Conservation (phyloP, 2,888 invertebrate genomes). For the Tetranychus piercei region DNA sequence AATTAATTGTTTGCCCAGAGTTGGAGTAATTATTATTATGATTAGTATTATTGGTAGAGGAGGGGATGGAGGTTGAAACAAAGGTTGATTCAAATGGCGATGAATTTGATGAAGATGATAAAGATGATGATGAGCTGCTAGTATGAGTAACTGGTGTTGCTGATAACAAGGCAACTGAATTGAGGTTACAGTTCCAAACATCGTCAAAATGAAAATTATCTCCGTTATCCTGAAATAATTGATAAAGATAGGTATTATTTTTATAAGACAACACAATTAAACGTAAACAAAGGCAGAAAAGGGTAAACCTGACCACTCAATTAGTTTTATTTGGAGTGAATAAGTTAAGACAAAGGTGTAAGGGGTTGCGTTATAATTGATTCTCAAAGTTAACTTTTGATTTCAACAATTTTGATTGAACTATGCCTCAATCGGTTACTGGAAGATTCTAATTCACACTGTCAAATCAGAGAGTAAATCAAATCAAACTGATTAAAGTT, state of each 20-base stretch:
- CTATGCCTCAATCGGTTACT: no score
- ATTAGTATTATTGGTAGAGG: background rate
- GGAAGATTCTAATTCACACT: no score
- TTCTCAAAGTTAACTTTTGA: no score
- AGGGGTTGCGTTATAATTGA: no score
- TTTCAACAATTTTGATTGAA: no score
- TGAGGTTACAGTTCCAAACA: background rate
- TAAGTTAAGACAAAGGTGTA: no score
- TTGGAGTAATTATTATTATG: background rate
- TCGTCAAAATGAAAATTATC: background rate
- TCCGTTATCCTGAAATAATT: background rate
- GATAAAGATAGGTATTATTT: background rate
- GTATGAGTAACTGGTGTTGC: background rate
- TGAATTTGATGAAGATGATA: background rate
- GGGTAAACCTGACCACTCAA: background rate
- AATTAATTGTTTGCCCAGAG: background rate
- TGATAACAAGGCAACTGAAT: background rate
- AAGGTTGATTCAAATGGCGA: background rate
- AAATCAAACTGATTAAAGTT: no score
- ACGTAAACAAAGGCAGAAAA: background rate
- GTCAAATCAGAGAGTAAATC: no score
- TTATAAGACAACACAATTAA: background rate
- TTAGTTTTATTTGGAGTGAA: no score
- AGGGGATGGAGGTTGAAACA: background rate
- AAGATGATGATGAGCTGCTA: background rate